Conservation (phyloP, 2,113 vertebrate genomes). For the Daboia siamensis region DNA sequence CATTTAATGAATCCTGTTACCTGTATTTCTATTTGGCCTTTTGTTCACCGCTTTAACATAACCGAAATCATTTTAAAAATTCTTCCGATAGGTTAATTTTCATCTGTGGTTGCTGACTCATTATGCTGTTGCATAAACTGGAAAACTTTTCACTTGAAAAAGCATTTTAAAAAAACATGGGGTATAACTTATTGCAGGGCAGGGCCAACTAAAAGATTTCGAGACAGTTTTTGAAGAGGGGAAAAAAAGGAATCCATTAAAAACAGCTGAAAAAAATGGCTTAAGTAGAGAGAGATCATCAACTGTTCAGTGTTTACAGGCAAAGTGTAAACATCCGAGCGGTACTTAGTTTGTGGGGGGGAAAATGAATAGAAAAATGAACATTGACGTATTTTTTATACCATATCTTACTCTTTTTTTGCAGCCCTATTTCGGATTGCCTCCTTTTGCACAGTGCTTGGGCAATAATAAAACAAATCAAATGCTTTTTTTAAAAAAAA, state of each 20-base stretch:
- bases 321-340: neutral
- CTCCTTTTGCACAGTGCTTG: neutral
- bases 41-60: no score
- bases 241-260: neutral
- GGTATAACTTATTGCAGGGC: neutral
- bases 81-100: neutral
- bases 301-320: neutral
- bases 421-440: neutral
- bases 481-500: neutral
- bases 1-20: no score
- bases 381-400: neutral
- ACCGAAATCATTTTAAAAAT: no score
- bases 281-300: no score
- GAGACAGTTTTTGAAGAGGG: neutral
- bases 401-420: neutral
- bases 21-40: no score
- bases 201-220: neutral
- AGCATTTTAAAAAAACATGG: neutral
- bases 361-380: no score
- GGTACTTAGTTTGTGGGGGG: neutral
- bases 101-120: neutral
- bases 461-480: neutral
- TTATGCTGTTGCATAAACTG: no score
- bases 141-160: neutral
- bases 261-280: neutral